A percentile compares a stretch with the other conserved stretches of the same genome.
Conservation (phyloP, 1,140 invertebrate species). For the Oedothorax gibbosus region DNA sequence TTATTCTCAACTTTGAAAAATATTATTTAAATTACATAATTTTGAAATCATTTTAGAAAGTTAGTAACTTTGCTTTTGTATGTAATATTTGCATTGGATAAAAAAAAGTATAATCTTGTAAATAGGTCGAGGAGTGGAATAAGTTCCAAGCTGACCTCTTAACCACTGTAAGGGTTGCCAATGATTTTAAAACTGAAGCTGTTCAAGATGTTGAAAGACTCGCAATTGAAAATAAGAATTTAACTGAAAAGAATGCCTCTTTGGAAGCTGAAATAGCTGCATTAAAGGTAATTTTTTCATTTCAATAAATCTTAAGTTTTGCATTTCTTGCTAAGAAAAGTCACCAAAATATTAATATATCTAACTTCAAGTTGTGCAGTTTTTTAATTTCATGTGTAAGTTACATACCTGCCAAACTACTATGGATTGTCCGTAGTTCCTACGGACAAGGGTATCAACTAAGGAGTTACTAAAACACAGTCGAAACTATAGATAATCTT, state of each 20-base stretch:
- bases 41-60: neutral
- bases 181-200: slow-evolving; percentile 83
- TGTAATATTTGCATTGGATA: neutral
- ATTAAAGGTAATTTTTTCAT: slow-evolving; percentile 69
- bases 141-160: slow-evolving; percentile 93
- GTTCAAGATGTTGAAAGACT: slow-evolving; percentile 82
- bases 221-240: slow-evolving; percentile 82
- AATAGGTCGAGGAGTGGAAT: slow-evolving; percentile 81
- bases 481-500: too few species aligned
- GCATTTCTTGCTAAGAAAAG: neutral
- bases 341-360: neutral
- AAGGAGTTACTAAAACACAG: too few species aligned
- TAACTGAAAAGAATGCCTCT: slow-evolving; percentile 80
- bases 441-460: too few species aligned
- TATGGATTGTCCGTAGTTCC: too few species aligned
- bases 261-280: slow-evolving; percentile 85
- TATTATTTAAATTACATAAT: neutral
- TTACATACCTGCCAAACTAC: too few species aligned
- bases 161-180: slow-evolving; percentile 92
- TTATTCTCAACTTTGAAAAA: neutral
- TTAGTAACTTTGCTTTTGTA: neutral
- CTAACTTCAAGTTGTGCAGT: neutral
- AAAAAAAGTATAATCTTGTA: neutral
- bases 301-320: neutral
- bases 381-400: neutral